phyloP scores from a whole-genome alignment of 2,113 vertebrate species.

The Pristiophorus japonicus region DNA sequence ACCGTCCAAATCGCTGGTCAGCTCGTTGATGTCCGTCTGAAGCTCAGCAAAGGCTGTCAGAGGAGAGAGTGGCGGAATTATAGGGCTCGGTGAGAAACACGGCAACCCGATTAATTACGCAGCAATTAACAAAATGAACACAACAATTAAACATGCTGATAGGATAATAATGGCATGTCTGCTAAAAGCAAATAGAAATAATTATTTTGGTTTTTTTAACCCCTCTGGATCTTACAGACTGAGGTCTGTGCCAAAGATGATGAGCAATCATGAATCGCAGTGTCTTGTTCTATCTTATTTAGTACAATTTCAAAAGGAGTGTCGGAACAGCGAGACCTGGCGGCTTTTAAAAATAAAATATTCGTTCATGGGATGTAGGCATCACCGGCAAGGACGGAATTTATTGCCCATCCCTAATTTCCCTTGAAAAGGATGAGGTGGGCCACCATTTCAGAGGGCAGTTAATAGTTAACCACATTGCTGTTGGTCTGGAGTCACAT shows the following conservation, averaged over 20 bases:
- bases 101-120: neutral
- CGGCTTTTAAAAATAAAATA: too few species aligned
- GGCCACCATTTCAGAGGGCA: too few species aligned
- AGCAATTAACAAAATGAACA: neutral
- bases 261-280: neutral
- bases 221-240: neutral
- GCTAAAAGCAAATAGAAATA: neutral
- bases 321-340: neutral
- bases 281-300: neutral
- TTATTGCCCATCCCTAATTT: too few species aligned
- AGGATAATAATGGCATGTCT: neutral
- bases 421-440: too few species aligned
- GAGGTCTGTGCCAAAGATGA: neutral
- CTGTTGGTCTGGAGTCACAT: too few species aligned
- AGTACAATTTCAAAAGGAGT: neutral
- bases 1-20: constrained; percentile 91
- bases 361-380: too few species aligned
- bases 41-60: constrained; percentile 87
- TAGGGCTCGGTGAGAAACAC: neutral
- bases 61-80: constrained; percentile 34
- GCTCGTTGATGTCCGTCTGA: constrained; percentile 91
- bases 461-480: too few species aligned
- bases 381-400: too few species aligned
- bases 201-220: neutral
- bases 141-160: neutral